These are phyloP conservation scores for Phalacrocorax brasilianus DNA, from an alignment of 2,113 vertebrate species.

Conservation along the genomic window DNA sequence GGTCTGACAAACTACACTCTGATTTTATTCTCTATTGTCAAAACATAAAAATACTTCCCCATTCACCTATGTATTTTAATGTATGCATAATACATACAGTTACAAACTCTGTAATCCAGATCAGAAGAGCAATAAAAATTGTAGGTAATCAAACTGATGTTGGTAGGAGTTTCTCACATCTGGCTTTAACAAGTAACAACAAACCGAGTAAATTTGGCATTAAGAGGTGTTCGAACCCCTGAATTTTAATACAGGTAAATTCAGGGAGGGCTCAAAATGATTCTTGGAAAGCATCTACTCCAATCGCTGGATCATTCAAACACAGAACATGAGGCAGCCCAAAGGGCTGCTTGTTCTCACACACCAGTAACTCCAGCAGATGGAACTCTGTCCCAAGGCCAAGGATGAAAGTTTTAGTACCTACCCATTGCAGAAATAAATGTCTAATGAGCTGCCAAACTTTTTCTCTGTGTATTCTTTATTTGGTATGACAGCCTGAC, in stretches of 20 bases:
- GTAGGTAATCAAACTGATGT: background rate
- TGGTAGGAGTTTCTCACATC: background rate
- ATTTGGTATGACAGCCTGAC: background rate
- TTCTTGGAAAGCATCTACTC: background rate
- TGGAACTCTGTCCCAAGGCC: background rate
- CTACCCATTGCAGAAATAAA: slow-evolving; percentile 13
- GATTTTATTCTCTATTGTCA: background rate
- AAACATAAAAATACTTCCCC: background rate
- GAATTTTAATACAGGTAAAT: background rate
- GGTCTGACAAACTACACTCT: background rate
- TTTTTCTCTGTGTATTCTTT: background rate
- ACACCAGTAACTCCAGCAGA: slow-evolving; percentile 1
- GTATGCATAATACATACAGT: background rate
- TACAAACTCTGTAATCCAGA: background rate
- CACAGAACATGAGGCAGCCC: background rate
- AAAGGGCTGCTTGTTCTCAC: background rate
- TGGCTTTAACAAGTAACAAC: background rate
- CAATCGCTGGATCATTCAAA: background rate
- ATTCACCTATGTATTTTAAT: background rate
- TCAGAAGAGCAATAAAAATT: background rate
- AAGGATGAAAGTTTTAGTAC: slow-evolving; percentile 13
- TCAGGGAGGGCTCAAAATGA: background rate
- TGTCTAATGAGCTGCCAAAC: background rate
- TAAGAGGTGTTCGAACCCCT: background rate
- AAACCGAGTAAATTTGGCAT: background rate